These are phyloP conservation scores for Drosophila paulistorum DNA, from an alignment of 1,140 invertebrate genomes.

Conservation along the genomic window DNA sequence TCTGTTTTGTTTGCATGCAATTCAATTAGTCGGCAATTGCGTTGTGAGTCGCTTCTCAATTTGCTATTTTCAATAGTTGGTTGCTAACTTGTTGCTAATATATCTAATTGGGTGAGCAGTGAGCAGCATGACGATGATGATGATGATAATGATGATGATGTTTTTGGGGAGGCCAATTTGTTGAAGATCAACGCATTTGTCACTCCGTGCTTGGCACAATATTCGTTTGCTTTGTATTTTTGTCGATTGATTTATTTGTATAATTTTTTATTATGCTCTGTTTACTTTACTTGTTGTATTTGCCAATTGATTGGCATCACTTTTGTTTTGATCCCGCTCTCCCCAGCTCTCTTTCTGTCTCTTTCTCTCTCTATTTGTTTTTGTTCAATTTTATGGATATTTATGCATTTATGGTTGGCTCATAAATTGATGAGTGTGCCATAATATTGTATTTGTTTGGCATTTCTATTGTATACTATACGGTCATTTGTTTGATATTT, in stretches of 20 bases:
- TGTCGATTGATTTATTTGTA: conserved; percentile 46
- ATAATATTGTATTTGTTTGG: conserved; percentile 34
- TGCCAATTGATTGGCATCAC: conserved; percentile 38
- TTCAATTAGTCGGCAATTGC: conserved; percentile 69
- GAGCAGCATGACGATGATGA: conserved; percentile 31
- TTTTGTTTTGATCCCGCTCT: background rate
- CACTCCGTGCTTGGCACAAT: conserved; percentile 31
- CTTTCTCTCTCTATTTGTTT: background rate
- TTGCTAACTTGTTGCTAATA: conserved; percentile 72
- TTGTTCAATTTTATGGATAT: conserved; percentile 50
- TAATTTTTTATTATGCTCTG: conserved; percentile 31
- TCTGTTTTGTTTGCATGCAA: conserved; percentile 64
- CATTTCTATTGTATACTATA: conserved; percentile 16
- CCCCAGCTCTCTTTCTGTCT: no score
- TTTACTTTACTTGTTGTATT: conserved; percentile 1
- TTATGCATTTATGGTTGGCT: conserved; percentile 41
- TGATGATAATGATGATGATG: conserved; percentile 19
- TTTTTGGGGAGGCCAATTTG: conserved; percentile 28
- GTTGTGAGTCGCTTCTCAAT: conserved; percentile 70
- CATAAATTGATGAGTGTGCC: conserved; percentile 43
- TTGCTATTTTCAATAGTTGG: conserved; percentile 42
- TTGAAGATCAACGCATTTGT: conserved; percentile 63
- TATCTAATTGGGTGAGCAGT: conserved; percentile 72
- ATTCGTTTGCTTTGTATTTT: conserved; percentile 8
- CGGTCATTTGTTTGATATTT: background rate